Percentiles rank a stretch among this genome's conserved stretches.
phyloP scores from a whole-genome alignment of 2,797 vertebrate genomes.

The Sebastes oblongus region DNA sequence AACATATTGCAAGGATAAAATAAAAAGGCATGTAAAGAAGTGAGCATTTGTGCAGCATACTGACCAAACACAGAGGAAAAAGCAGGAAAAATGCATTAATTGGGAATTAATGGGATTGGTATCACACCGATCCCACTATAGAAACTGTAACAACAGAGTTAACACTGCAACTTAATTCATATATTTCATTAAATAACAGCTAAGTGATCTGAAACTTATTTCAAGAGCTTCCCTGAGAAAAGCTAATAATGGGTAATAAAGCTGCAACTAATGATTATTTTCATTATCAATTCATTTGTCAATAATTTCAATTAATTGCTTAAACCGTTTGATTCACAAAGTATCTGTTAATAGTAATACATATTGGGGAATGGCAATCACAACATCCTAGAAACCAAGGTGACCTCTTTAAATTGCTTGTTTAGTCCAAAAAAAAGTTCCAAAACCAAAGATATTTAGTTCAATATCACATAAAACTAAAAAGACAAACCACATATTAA shows the following conservation, averaged over 20 bases:
- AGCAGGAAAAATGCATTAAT: background rate
- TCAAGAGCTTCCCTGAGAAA: background rate
- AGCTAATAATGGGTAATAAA: background rate
- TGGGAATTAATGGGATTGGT: background rate
- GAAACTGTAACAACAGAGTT: background rate
- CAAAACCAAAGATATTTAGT: background rate
- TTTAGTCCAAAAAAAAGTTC: background rate
- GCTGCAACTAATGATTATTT: background rate
- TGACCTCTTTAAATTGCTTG: background rate
- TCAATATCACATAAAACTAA: background rate
- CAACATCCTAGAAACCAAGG: background rate
- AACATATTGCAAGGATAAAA: background rate
- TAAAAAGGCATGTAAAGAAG: background rate
- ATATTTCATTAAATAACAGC: background rate
- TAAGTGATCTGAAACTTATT: background rate
- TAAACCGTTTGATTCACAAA: background rate
- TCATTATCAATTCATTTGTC: accelerated
- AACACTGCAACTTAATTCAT: background rate
- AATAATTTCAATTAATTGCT: background rate
- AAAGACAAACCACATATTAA: too few species aligned
- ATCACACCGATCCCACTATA: background rate
- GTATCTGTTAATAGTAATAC: too few species aligned
- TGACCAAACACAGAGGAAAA: background rate
- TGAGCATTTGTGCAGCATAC: background rate
- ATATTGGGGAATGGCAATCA: background rate